phyloP scores from a whole-genome alignment of 2,113 vertebrate species.

The Carlito syrichta region DNA sequence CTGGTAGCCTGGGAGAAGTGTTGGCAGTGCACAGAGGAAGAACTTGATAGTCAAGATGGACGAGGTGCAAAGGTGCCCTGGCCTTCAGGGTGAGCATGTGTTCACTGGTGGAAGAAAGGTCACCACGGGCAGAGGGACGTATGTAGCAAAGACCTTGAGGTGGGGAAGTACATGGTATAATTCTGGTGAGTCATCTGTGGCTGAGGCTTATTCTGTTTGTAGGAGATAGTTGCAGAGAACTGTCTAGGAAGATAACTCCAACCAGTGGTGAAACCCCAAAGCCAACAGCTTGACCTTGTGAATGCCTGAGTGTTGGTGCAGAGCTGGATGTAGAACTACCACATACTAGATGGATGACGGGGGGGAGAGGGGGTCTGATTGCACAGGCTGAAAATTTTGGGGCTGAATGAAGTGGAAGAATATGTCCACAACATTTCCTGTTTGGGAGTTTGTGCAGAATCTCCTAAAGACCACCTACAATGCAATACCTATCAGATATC shows the following conservation, averaged over 20 bases:
- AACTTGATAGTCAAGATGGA: accelerated
- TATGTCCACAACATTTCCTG: not conserved
- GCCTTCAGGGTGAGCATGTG: not conserved
- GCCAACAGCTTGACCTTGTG: not conserved
- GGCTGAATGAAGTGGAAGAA: not conserved
- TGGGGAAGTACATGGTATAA: not conserved
- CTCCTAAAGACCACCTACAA: not conserved
- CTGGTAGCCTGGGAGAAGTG: not conserved
- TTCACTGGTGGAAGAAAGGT: not conserved
- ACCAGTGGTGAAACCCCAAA: not conserved
- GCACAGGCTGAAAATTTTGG: too few relatives aligned
- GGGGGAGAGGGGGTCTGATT: too few relatives aligned
- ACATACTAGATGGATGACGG: too few relatives aligned
- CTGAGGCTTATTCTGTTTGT: not conserved
- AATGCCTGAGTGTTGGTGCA: not conserved
- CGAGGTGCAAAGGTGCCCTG: not conserved
- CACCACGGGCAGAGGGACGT: not conserved
- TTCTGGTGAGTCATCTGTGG: not conserved
- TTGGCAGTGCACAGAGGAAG: not conserved
- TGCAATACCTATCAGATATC: not conserved
- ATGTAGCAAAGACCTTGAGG: not conserved
- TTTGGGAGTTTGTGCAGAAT: not conserved
- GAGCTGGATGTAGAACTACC: too few relatives aligned
- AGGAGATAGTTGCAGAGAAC: not conserved
- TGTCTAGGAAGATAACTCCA: not conserved